Evolutionary conservation across 2,113 vertebrate genomes (phyloP), one percentile per base, ranked within the genome.

Genomic region (Eonycteris spelaea): DNA sequence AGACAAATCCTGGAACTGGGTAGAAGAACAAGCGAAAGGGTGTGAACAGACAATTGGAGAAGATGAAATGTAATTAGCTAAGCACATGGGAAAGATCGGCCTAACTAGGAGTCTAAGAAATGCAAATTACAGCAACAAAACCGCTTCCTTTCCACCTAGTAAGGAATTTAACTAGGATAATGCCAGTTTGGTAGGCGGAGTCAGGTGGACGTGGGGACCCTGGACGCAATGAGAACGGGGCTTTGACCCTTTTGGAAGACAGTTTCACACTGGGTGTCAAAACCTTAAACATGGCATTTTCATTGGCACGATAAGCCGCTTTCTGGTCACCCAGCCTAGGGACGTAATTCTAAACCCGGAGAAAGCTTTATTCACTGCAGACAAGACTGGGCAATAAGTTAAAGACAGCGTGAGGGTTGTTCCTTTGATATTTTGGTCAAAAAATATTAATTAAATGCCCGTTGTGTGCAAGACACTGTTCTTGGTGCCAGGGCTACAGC

Each of bases 1-100:
- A 85, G 83, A 83, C 28, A 51, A 85, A 43, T 84, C 61, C n/a
- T 16, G 40, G 85, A 80, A 55, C 53, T 19, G 53, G 48, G 53
- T 82, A 73, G 96, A 55, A 67, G 70, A 71, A 68, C n/a, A 82
- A 94, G 93, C 35, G 40, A 43, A 68, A 18, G 53, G 48, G 33
- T 67, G 38, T 35, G 77, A 63, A 59, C 30, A 40, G 75, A 57
- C 80, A 61, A 19, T 67, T 70, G 13, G 26, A 75, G 51, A 86
- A 68, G 65, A 80, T n/a, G n/a, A 43, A 77, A 88, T 21, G 24
- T 16, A 63, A 53, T 59, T 70, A 88, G 80, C 59, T 24, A 3
- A 80, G 75, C 59, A 38, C 77, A 5, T 0, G 38, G 70, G 18
- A 48, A 61, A 12, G 30, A 12, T 43, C 48, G 59, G 45, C 71